A percentile compares a stretch with the other conserved stretches of the same genome.
Conservation (phyloP, 2,113 vertebrate species). For the Mirounga angustirostris region DNA sequence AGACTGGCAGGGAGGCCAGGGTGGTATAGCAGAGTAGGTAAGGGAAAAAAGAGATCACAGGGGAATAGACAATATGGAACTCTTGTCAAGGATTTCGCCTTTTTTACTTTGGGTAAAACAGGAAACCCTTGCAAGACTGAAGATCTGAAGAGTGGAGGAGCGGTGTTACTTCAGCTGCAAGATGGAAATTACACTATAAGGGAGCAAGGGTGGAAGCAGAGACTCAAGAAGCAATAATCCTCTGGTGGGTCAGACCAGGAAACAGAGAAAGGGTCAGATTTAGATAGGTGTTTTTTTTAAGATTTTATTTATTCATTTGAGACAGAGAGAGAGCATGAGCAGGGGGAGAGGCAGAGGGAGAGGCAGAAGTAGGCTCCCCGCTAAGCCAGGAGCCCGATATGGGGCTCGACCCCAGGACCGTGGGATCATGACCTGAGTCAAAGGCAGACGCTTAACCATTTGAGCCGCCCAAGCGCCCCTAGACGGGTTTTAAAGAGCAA, state of each 20-base stretch:
- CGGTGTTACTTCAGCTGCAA: not conserved
- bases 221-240: not conserved
- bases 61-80: not conserved
- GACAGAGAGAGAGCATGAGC: too few relatives aligned
- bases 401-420: too few relatives aligned
- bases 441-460: too few relatives aligned
- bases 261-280: not conserved
- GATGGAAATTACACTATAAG: not conserved
- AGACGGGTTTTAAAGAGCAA: not conserved
- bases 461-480: too few relatives aligned
- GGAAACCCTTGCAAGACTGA: not conserved
- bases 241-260: not conserved
- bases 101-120: constrained; percentile 37
- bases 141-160: not conserved
- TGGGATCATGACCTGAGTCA: too few relatives aligned
- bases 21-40: not conserved
- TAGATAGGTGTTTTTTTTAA: not conserved
- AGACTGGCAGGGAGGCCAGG: not conserved
- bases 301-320: too few relatives aligned
- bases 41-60: not conserved
- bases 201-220: not conserved
- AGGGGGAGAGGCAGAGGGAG: too few relatives aligned
- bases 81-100: not conserved
- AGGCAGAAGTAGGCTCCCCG: too few relatives aligned
- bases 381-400: too few relatives aligned